Base-by-base conservation (phyloP, 2,113 vertebrate species). In the Megatriorchis doriae region DNA sequence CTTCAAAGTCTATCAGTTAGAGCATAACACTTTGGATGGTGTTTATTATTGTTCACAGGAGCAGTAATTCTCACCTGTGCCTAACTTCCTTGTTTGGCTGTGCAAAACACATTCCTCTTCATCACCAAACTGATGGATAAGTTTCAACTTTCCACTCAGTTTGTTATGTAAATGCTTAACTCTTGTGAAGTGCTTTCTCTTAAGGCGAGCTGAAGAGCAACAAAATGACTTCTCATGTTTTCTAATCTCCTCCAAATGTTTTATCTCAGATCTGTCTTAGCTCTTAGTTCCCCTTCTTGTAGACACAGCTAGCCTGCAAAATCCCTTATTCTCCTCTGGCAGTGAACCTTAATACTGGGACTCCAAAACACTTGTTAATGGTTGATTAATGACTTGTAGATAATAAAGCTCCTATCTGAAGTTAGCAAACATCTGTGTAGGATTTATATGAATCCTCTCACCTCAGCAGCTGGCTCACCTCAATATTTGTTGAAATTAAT, bases 391-490 rank as follows among this genome's bases (percentile, higher is more conserved):
- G 81, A 94, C 59, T 95, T 75, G 52, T 82, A 95, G 88, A 95
- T 96, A 77, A 95, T 93, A 96, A 97, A 96, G 88, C 59, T 93
- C 93, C 93, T 95, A 92, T 97, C 75, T 92, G 94, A 90, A 92
- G 73, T 93, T 94, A 96, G 66, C 86, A 94, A 82, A 96, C 90
- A 94, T 96, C 91, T 96, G 85, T 80, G 91, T 75, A 75, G 72
- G 70, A 96, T 97, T 97, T 98, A 84, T 96, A 96, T 92, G 91
- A 97, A 97, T 97, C 53, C 52, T 95, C 91, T 97, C 96, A 94
- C 95, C 93, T 96, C 91, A 93, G 81, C 88, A 98, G 90, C 95
- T 97, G 86, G 93, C 86, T 87, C 40, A 92, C 85, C 52, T 96
- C 92, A 90, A 9, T 94, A 92, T 90, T 96, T 95, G 94, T 94